phyloP scores from a whole-genome alignment of 2,888 invertebrate genomes.

The Pterostichus niger region DNA sequence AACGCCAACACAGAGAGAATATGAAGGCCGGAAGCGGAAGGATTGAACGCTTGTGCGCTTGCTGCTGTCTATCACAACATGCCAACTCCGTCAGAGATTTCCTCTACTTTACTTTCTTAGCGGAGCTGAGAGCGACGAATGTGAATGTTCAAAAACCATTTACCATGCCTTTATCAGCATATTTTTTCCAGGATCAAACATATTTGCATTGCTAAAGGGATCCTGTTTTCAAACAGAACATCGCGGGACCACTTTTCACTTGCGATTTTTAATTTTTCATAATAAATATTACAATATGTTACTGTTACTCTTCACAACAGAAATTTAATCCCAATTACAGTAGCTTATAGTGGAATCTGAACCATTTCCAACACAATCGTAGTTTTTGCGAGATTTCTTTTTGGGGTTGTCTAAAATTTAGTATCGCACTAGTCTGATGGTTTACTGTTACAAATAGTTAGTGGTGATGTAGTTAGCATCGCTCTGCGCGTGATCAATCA shows the following conservation, averaged over 20 bases:
- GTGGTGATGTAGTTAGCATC: too few relatives aligned
- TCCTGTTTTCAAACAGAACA: conserved; percentile 1
- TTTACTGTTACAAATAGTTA: too few relatives aligned
- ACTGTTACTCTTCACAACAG: too few relatives aligned
- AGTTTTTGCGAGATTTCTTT: too few relatives aligned
- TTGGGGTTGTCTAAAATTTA: too few relatives aligned
- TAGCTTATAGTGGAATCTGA: too few relatives aligned
- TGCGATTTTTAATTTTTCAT: too few relatives aligned
- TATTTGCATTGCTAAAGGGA: conserved; percentile 52
- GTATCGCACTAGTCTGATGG: too few relatives aligned
- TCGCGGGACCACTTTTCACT: too few relatives aligned
- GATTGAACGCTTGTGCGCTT: conserved; percentile 42
- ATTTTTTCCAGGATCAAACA: conserved; percentile 41
- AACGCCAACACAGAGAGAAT: conserved; percentile 19
- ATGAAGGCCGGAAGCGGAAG: conserved; percentile 41
- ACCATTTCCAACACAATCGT: too few relatives aligned
- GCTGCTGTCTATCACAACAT: conserved; percentile 58
- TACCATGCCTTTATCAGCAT: conserved; percentile 46
- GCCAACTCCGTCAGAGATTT: conserved; percentile 51
- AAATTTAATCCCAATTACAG: too few relatives aligned
- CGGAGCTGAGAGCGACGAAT: neutral
- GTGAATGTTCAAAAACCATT: conserved; percentile 39
- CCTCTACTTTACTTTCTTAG: conserved; percentile 40
- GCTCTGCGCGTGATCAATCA: conserved; percentile 12
- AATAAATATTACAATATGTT: too few relatives aligned